Evolutionary conservation across 1,140 invertebrate species (phyloP), one percentile per base, ranked within the genome.

Genomic region (Drosophila obscura): DNA sequence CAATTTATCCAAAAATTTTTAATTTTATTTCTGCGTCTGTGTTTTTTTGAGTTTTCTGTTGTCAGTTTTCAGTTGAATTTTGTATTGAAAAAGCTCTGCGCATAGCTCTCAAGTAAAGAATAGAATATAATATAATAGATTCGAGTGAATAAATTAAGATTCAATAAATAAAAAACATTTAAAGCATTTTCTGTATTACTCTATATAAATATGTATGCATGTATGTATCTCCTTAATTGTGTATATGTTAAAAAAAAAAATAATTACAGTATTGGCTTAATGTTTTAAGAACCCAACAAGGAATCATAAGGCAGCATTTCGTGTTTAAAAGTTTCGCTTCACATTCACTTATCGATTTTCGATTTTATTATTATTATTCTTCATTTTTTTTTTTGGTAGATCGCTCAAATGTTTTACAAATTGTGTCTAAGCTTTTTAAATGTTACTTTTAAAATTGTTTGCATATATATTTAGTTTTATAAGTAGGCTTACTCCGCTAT

Each of bases 241-340:
- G 61, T 68, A 22, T 56, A 50, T 73, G 31, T 53, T 39, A 52
- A 69, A 77, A 72, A 83, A 83, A 66, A 76, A 51, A 46, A 15
- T 26, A 63, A 72, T 66, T 61, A 67, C 57, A 64, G 62, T 73
- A 61, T 67, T 87, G 67, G 75, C 80, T 82, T 73, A 82, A 83
- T 69, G 69, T 76, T 65, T 75, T 61, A 79, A 79, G 64, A 79
- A 85, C 78, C 80, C 88, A 81, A 90, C 77, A 78, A 88, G 87
- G 87, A 90, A 90, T 90, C 73, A 90, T 90, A 90, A 90, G 87
- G 87, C 87, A 90, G 88, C 88, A 81, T 78, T 90, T 89, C 53
- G 61, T 74, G 58, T 76, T 73, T 58, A 65, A 67, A 77, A 58
- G 53, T 69, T 60, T 63, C 49, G 50, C 50, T 75, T 73, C 49